Evolutionary conservation across 2,113 vertebrate species (phyloP), one percentile per base, ranked within the genome.

Genomic region (Tragelaphus imberbis): DNA sequence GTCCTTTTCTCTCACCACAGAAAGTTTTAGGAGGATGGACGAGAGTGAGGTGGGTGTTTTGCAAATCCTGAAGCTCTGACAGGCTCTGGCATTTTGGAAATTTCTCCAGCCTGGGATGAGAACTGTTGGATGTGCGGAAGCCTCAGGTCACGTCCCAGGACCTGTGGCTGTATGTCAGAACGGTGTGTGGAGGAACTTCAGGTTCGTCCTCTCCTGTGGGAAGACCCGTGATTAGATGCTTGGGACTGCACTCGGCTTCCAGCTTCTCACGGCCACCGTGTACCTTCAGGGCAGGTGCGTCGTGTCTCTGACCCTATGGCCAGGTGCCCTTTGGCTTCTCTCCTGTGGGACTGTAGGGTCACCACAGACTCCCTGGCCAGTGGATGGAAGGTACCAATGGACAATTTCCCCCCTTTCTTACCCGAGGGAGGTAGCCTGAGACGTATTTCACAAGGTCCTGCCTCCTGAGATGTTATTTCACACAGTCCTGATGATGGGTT

Each of bases 41-140:
- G 40, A 27, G 3, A 33, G 23, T 44, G 15, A 58, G 6, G 21
- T 27, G 4, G 14, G 12, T 71, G 36, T 87, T 82, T 61, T 47
- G 30, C 17, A 95, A 91, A 75, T 7, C 19, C 93, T 65, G 40
- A 90, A 65, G 28, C 21, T 40, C 7, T 90, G 53, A 61, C n/a
- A 30, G 15, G 8, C 53, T 90, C 89, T 77, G 61, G 33, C 28
- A 10, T 27, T 49, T 1, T 40, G 49, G 21, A 5, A 75, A 17
- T 88, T 91, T 91, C 55, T 96, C 44, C 49, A 77, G 19, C 81
- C 49, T 63, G 25, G 7, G 19, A 86, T 81, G n/a, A 91, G 30
- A 82, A n/a, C 11, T 33, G 17, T 49, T 90, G 36, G 86, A 65
- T 19, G 27, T 40, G 55, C 6, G 1, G 28, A 68, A 59, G n/a